Base-by-base conservation (phyloP, 2,888 invertebrate species). In the Drosophila vallismaia region DNA sequence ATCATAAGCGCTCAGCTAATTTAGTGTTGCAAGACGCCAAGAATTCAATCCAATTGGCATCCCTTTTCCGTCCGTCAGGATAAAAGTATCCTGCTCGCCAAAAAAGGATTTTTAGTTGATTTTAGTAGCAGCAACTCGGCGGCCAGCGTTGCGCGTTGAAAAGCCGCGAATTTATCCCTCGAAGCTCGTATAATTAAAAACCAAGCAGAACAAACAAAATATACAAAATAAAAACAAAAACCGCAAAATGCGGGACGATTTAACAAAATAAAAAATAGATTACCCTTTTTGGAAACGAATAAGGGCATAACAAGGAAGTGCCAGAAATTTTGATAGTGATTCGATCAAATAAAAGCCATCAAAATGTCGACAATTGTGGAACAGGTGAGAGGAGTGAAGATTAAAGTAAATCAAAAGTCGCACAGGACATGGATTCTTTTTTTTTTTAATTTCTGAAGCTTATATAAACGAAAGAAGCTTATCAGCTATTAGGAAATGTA, bases 101-200 rank as follows among this genome's bases (percentile, higher is more conserved):
- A 64, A 59, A 57, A 64, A 58, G 51, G 58, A 77, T 67, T 79
- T 82, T 80, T 79, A 80, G 80, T 80, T 80, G 83, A 83, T 77
- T 77, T 82, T 73, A 82, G 79, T 73, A 80, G 83, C 67, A 80
- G 79, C 77, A 82, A 75, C 83, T 75, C 83, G 79, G 79, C 83
- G 79, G 70, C 62, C 78, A 44, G 75, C 70, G 54, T 60, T 77
- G 77, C 81, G 78, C 74, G 40, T 74, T 72, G 60, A 70, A 44
- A 44, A 10, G 19, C 51, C 48, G 78, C 76, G 84, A 74, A 66
- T 66, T 59, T 9, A 1, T 40, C 19, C 19, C 42, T 36, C 36
- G 12, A 66, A 51, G 46, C 51, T 48, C 57, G 50, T 57, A 68
- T 51, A 52, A 70, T 10, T 67, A 57, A 58, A 44, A 64, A 45